Percentiles rank a stretch among this genome's conserved stretches.
Conservation (phyloP, 1,140 invertebrate genomes). For the Thalassaphorura encarpata region DNA sequence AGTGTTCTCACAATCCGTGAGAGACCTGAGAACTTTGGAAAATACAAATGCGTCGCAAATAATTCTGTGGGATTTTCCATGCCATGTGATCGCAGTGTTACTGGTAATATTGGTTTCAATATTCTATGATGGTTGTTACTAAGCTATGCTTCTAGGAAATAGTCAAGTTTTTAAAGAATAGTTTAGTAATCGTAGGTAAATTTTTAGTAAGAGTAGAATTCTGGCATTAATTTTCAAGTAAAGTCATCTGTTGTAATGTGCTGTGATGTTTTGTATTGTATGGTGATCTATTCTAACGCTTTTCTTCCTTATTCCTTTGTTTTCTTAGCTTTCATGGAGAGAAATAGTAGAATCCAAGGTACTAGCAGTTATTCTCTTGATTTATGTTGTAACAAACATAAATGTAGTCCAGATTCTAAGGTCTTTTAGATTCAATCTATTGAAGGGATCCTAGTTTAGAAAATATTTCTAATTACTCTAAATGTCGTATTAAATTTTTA, state of each 20-base stretch:
- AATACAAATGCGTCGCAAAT: constrained; percentile 71
- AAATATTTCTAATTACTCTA: background rate
- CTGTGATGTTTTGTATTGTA: background rate
- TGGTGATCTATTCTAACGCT: too few relatives aligned
- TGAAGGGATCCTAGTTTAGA: background rate
- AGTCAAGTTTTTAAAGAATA: too few relatives aligned
- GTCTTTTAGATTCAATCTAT: too few relatives aligned
- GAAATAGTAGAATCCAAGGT: constrained; percentile 44
- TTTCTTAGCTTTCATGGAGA: constrained; percentile 44
- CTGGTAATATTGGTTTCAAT: constrained; percentile 47
- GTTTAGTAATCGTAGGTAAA: too few relatives aligned
- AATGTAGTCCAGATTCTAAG: too few relatives aligned
- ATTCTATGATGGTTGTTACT: background rate
- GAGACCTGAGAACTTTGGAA: constrained; percentile 61
- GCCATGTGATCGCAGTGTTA: constrained; percentile 66
- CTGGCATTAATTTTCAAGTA: background rate
- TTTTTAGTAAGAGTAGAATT: too few relatives aligned
- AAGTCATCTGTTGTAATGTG: background rate
- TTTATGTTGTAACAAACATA: too few relatives aligned
- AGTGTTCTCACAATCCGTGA: too few relatives aligned
- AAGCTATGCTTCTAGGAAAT: too few relatives aligned
- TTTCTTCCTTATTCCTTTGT: background rate
- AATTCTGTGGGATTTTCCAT: constrained; percentile 64
- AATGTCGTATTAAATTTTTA: background rate
- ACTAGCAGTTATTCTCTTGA: too few relatives aligned